Conservation (phyloP, 2,888 invertebrate species). For the Ophioninae sp. region DNA sequence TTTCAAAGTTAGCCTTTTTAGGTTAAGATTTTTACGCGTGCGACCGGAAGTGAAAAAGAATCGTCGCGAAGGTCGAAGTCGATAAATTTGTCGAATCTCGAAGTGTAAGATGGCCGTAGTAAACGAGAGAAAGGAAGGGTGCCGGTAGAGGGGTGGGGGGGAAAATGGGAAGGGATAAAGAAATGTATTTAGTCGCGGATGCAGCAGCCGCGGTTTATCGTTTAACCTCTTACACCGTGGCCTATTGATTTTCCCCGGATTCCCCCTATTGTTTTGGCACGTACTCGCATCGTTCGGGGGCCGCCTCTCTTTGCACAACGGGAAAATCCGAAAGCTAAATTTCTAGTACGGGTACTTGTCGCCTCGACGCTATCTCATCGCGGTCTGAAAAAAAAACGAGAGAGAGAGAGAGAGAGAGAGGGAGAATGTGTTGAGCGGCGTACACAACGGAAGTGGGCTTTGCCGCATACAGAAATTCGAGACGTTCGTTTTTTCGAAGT, state of each 20-base stretch:
- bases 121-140: neutral
- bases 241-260: constrained; percentile 76
- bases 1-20: no score
- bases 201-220: constrained; percentile 64
- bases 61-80: no score
- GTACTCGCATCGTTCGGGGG: constrained; percentile 51
- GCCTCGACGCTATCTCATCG: constrained; percentile 33
- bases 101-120: neutral
- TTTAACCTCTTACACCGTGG: constrained; percentile 73
- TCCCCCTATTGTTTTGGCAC: constrained; percentile 75
- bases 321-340: constrained; percentile 60
- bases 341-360: constrained; percentile 33
- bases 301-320: constrained; percentile 53
- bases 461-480: constrained; percentile 13
- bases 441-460: neutral
- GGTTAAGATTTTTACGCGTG: no score
- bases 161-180: neutral
- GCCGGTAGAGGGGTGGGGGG: neutral
- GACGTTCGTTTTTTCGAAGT: constrained; percentile 5
- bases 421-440: constrained; percentile 8
- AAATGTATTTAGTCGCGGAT: constrained; percentile 18
- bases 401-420: constrained; percentile 10
- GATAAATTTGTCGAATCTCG: neutral
- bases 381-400: neutral
- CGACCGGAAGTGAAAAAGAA: no score